Conservation (phyloP, 2,797 vertebrate genomes). For the Acipenser oxyrinchus region DNA sequence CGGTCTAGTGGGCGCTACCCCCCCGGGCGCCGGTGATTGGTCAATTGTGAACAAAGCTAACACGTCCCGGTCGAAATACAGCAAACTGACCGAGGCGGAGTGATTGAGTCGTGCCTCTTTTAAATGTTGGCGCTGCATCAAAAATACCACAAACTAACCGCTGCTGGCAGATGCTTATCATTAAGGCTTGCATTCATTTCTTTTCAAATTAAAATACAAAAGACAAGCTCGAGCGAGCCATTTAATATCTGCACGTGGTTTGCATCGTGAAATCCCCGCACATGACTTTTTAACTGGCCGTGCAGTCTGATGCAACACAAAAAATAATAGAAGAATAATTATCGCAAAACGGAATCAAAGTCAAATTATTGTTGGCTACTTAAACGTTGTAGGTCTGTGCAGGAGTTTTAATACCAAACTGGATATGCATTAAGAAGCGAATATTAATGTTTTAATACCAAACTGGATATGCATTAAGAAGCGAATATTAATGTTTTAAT, state of each 20-base stretch:
- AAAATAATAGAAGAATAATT: too few species aligned
- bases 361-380: too few species aligned
- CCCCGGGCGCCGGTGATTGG: not conserved
- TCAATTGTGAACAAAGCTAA: not conserved
- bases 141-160: conserved; percentile 3
- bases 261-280: too few species aligned
- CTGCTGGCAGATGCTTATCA: not conserved
- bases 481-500: too few species aligned
- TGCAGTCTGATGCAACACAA: too few species aligned
- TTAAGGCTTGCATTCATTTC: not conserved
- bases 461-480: too few species aligned
- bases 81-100: not conserved
- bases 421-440: too few species aligned
- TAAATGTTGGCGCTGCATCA: not conserved
- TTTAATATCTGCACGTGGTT: not conserved
- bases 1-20: not conserved
- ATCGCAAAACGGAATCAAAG: too few species aligned
- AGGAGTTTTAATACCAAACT: too few species aligned
- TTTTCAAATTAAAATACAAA: not conserved
- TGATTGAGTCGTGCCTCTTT: not conserved
- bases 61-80: not conserved
- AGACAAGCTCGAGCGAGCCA: not conserved
- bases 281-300: too few species aligned
- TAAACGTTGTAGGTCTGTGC: too few species aligned
- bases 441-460: too few species aligned